phyloP scores from a whole-genome alignment of 2,797 vertebrate species.

The Hydrophis major region DNA sequence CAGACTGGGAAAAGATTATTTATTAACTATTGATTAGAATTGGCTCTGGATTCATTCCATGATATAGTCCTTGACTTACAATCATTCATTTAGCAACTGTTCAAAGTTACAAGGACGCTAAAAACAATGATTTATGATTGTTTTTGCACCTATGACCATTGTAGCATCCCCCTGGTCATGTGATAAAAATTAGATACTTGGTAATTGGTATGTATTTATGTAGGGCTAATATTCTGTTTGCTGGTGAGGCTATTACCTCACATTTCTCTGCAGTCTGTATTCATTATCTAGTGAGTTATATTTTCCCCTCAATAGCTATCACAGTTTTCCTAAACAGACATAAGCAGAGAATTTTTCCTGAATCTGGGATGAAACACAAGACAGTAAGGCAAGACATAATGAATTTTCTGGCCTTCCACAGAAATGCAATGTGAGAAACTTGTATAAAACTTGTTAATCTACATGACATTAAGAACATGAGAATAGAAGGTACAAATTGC shows the following conservation, averaged over 20 bases:
- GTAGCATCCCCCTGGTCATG: neutral
- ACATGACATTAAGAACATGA: neutral
- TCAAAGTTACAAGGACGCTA: neutral
- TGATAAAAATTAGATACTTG: neutral
- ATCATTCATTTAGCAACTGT: neutral
- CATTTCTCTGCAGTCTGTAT: neutral
- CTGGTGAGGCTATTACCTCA: neutral
- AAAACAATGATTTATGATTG: neutral
- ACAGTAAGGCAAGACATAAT: neutral
- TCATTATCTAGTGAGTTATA: neutral
- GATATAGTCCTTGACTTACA: neutral
- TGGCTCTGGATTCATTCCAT: neutral
- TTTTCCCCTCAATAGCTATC: neutral
- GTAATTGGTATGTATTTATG: neutral
- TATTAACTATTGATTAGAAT: neutral
- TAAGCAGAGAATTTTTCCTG: neutral
- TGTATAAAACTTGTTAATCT: neutral
- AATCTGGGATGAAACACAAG: neutral
- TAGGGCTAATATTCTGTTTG: neutral
- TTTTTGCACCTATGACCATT: neutral
- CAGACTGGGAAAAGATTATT: neutral
- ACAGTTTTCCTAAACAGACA: neutral
- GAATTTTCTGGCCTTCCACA: neutral
- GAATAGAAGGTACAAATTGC: neutral
- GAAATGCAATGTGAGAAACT: neutral